phyloP scores from a whole-genome alignment of 2,888 invertebrate genomes.

The Cyclophora punctaria region DNA sequence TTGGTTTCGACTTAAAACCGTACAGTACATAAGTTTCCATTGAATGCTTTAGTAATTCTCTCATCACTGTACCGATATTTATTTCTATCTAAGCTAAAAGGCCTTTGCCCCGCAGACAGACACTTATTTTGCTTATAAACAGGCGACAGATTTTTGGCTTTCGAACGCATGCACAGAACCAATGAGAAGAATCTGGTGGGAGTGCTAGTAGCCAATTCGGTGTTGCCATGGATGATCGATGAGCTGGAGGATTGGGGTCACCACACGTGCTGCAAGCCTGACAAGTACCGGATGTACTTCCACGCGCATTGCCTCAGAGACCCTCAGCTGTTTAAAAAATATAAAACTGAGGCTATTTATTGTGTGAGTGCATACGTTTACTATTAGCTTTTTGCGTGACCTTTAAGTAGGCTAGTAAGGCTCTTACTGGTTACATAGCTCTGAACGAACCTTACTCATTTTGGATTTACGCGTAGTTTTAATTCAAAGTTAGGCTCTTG shows the following conservation, averaged over 20 bases:
- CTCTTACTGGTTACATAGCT: too few species aligned
- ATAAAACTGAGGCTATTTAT: constrained; percentile 59
- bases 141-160: constrained; percentile 51
- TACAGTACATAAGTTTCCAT: too few species aligned
- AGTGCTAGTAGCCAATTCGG: constrained; percentile 58
- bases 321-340: constrained; percentile 62
- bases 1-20: too few species aligned
- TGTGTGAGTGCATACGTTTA: constrained; percentile 44
- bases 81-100: too few species aligned
- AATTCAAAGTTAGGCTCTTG: too few species aligned
- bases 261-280: constrained; percentile 44
- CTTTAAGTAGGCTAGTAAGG: too few species aligned
- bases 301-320: constrained; percentile 62
- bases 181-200: constrained; percentile 60
- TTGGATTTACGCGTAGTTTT: too few species aligned
- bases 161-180: constrained; percentile 44
- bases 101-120: too few species aligned
- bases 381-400: too few species aligned
- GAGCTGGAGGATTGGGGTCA: constrained; percentile 72
- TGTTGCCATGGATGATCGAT: constrained; percentile 67
- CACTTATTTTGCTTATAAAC: background rate
- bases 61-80: too few species aligned
- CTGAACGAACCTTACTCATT: too few species aligned
- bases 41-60: too few species aligned
- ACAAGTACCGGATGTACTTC: constrained; percentile 65